Conservation (phyloP, 2,888 invertebrate species). For the Macrophya alboannulata region DNA sequence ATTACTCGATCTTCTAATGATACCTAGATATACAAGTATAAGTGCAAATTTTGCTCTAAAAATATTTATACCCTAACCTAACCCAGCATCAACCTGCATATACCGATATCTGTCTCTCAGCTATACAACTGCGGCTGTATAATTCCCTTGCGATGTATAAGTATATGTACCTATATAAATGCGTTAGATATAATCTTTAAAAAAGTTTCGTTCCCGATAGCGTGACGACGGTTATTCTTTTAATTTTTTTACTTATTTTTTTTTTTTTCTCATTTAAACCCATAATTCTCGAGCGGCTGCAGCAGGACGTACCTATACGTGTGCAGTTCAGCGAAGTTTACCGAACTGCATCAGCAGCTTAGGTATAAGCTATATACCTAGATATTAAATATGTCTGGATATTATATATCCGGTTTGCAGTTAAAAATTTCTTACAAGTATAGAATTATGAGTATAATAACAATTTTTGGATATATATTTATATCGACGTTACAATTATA, state of each 20-base stretch:
- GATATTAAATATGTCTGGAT: no score
- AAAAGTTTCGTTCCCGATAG: conserved; percentile 18
- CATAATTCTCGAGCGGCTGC: no score
- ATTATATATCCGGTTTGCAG: no score
- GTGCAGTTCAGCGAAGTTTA: no score
- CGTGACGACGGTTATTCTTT: neutral
- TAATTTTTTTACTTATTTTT: neutral
- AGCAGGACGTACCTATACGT: no score
- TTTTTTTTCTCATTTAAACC: neutral
- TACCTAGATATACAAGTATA: neutral
- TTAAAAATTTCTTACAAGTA: no score
- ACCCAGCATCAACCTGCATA: neutral
- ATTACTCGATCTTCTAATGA: neutral
- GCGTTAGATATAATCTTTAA: conserved; percentile 22
- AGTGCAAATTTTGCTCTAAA: neutral
- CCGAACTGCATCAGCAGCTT: no score
- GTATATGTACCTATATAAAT: neutral
- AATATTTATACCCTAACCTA: neutral
- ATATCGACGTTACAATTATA: neutral
- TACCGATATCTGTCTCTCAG: no score
- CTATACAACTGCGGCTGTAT: neutral
- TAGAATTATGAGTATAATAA: no score
- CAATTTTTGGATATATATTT: no score
- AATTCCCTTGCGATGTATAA: neutral
- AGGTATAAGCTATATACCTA: no score